A percentile compares a stretch with the other conserved stretches of the same genome.
Evolutionary conservation across 2,113 vertebrate species (phyloP).

Genomic region (Neogobius melanostomus): DNA sequence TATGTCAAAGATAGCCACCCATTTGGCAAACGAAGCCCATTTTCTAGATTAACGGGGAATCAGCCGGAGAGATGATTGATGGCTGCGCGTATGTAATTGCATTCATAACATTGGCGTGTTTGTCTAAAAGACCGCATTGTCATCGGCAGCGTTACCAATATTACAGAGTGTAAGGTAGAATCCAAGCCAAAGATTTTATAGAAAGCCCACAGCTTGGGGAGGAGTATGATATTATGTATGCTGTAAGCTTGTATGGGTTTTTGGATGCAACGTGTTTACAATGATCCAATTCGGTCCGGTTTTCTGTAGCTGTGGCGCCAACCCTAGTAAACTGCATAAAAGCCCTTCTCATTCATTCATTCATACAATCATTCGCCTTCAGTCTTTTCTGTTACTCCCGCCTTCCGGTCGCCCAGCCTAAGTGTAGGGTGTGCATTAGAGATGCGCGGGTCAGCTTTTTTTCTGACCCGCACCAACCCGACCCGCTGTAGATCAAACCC

Average conservation of each 20-base stretch:
- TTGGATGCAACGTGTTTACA: conserved; percentile 38
- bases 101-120: conserved; percentile 58
- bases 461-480: too few species aligned
- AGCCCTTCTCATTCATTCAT: too few species aligned
- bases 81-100: conserved; percentile 55
- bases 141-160: conserved; percentile 32
- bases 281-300: background rate
- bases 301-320: too few species aligned
- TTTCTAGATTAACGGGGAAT: conserved; percentile 73
- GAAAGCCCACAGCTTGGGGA: conserved; percentile 7
- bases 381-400: too few species aligned
- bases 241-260: conserved; percentile 43
- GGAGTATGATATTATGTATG: background rate
- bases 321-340: too few species aligned
- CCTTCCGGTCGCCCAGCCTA: too few species aligned
- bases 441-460: too few species aligned
- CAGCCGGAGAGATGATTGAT: conserved; percentile 68
- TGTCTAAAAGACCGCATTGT: conserved; percentile 50
- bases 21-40: conserved; percentile 58
- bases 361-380: too few species aligned
- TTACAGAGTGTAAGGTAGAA: conserved; percentile 6
- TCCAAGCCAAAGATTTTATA: conserved; percentile 13
- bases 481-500: too few species aligned
- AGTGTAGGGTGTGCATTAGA: too few species aligned
- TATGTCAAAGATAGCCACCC: conserved; percentile 23